Percentiles rank a stretch among this genome's conserved stretches.
phyloP scores from a whole-genome alignment of 2,888 invertebrate genomes.

The Meiosimyza decipiens region DNA sequence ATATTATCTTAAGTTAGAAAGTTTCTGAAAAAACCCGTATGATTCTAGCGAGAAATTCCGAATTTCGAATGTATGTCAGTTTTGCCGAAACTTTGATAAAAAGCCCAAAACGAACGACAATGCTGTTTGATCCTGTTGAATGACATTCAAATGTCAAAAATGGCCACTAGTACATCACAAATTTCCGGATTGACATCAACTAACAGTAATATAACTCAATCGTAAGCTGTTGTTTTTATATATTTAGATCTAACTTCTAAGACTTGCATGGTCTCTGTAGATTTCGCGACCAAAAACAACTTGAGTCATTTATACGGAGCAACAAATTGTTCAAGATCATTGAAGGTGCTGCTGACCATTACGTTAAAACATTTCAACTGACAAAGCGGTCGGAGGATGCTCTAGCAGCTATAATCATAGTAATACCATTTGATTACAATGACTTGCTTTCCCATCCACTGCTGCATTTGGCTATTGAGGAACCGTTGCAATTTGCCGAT shows the following conservation, averaged over 20 bases:
- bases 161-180: neutral
- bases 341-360: slow-evolving; percentile 49
- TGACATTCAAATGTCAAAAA: neutral
- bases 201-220: slow-evolving; percentile 36
- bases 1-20: no score
- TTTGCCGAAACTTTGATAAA: no score
- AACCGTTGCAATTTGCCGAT: slow-evolving; percentile 57
- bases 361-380: slow-evolving; percentile 47
- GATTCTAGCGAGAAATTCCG: no score
- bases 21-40: no score
- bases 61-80: no score
- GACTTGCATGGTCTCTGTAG: slow-evolving; percentile 43
- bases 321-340: slow-evolving; percentile 53
- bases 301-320: slow-evolving; percentile 53
- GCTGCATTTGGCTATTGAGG: slow-evolving; percentile 54
- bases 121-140: no score
- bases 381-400: slow-evolving; percentile 54
- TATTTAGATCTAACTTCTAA: neutral
- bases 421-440: slow-evolving; percentile 52
- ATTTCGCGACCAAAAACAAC: slow-evolving; percentile 57
- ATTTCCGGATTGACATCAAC: slow-evolving; percentile 4
- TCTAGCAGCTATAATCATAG: slow-evolving; percentile 53
- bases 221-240: slow-evolving; percentile 37
- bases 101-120: no score
- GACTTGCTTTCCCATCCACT: slow-evolving; percentile 53